A percentile compares a stretch with the other conserved stretches of the same genome.
These are phyloP conservation scores for Hyphantria cunea DNA, from an alignment of 1,140 invertebrate genomes.

Conservation along the genomic window DNA sequence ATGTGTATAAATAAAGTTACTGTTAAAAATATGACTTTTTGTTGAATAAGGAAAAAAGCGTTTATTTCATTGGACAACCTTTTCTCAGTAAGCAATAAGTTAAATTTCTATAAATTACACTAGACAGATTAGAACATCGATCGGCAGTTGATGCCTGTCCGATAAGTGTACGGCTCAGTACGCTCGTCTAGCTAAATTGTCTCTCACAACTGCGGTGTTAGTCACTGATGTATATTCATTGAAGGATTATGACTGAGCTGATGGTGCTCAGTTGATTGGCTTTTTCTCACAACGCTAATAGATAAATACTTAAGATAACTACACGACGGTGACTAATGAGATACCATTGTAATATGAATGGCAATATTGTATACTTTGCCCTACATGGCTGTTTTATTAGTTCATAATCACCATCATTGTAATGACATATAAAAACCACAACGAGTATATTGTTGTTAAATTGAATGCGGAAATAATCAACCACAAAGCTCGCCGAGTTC, in stretches of 20 bases:
- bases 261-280: conserved; percentile 43
- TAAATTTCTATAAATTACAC: background rate
- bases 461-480: conserved; percentile 46
- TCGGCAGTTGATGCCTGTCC: conserved; percentile 33
- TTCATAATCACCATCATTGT: conserved; percentile 10
- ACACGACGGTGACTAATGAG: conserved; percentile 25
- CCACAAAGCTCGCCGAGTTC: conserved; percentile 50
- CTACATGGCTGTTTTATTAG: conserved; percentile 13
- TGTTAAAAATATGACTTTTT: too few species aligned
- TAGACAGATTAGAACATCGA: background rate
- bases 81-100: too few species aligned
- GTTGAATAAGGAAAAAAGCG: background rate
- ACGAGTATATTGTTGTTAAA: conserved; percentile 37
- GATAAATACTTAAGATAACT: conserved; percentile 60
- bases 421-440: conserved; percentile 10
- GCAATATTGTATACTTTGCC: background rate
- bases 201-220: conserved; percentile 50
- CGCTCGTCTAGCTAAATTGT: conserved; percentile 43
- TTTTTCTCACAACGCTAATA: conserved; percentile 54
- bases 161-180: conserved; percentile 43
- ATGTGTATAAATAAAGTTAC: too few species aligned
- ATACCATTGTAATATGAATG: conserved; percentile 23
- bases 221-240: conserved; percentile 48
- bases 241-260: conserved; percentile 52
- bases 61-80: background rate